phyloP scores from a whole-genome alignment of 2,113 vertebrate species.

The Canis aureus region DNA sequence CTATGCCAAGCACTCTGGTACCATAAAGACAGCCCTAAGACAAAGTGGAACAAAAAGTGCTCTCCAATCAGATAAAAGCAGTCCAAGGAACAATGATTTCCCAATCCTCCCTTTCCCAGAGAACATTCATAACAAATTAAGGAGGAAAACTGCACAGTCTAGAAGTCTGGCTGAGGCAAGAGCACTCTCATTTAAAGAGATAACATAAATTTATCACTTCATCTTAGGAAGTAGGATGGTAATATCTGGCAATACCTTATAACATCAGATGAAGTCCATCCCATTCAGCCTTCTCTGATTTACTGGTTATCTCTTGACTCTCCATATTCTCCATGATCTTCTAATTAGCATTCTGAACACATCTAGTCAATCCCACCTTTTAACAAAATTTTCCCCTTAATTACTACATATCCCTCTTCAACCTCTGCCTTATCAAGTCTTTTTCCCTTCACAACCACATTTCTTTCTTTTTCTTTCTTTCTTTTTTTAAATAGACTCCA shows the following conservation, averaged over 20 bases:
- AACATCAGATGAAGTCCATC: neutral
- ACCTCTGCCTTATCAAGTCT: neutral
- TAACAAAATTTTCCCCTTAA: neutral
- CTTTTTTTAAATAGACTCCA: neutral
- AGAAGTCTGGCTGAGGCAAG: neutral
- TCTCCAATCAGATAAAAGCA: slow-evolving; percentile 28
- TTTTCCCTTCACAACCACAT: neutral
- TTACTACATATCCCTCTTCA: neutral
- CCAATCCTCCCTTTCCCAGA: neutral
- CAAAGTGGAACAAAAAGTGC: neutral
- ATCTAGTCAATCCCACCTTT: neutral
- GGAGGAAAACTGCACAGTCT: slow-evolving; percentile 2
- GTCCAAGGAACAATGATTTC: neutral
- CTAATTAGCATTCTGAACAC: neutral
- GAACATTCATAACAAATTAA: neutral
- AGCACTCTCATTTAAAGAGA: neutral
- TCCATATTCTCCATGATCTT: neutral
- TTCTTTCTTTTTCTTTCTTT: neutral
- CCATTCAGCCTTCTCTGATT: neutral
- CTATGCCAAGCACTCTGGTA: neutral
- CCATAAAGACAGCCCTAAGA: neutral
- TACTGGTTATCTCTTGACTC: neutral
- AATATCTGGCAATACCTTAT: neutral
- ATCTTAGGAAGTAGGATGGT: neutral
- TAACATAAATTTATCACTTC: neutral